Evolutionary conservation across 2,888 invertebrate genomes (phyloP), one percentile per base, ranked within the genome.

Genomic region (Balanococcus diminutus): DNA sequence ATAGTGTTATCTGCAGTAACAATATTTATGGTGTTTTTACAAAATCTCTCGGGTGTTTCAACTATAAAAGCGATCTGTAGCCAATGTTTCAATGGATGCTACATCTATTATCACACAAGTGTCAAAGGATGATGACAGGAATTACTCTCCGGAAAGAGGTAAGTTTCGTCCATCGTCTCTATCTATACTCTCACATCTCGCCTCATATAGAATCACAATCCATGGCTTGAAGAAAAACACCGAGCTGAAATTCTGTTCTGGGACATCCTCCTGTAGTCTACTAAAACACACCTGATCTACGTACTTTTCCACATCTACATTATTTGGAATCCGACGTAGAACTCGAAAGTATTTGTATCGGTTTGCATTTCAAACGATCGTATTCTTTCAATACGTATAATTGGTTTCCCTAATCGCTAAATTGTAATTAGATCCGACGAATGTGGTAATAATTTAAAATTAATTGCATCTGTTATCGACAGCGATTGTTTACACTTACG

Each of bases 71-170:
- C 72, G 87, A 87, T 87, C 86, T 86, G 61, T 86, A 88, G 90
- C 92, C 92, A 93, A 93, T 93, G 93, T 93, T 92, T 93, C 92
- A 94, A 96, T 96, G 97, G 97, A 97, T 96, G 96, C 96, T 94
- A 95, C 97, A 95, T 97, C 97, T 95, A 97, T 97, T 93, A 97
- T 97, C 92, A 96, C 97, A 92, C 96, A 97, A 94, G 97, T 97
- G 94, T 96, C 96, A 93, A 95, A 96, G 93, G 97, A 97, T 94
- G 97, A 97, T 94, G 97, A 97, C 92, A 96, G 95, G 93, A 96
- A 94, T 92, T 95, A 94, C 93, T 93, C 94, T 92, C 93, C 94
- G 92, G 96, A 96, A 92, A 96, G 96, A 96, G 96, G 96, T 96
- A 19, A 56, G 82, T n/a, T 31, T 83, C 86, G 81, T 31, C 28